Conservation (phyloP, 2,113 vertebrate genomes). For the Ranitomeya imitator region DNA sequence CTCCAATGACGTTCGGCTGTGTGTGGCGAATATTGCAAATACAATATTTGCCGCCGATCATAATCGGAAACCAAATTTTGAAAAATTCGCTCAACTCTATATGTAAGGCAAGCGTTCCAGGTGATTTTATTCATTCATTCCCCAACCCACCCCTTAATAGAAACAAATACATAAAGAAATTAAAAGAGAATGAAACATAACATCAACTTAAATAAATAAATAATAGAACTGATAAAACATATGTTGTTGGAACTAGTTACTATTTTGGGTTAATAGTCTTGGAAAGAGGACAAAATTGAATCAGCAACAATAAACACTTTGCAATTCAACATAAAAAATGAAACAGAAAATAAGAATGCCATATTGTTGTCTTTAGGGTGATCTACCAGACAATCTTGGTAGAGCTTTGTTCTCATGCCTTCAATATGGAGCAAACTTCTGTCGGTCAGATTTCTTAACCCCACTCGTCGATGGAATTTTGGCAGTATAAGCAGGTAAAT, state of each 20-base stretch:
- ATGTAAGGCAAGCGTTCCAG: slow-evolving; percentile 39
- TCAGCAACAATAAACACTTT: slow-evolving; percentile 68
- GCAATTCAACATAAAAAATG: slow-evolving; percentile 68
- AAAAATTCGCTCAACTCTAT: too few species aligned
- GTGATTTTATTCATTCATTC: slow-evolving; percentile 2
- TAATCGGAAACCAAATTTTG: too few species aligned
- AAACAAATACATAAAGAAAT: slow-evolving; percentile 17
- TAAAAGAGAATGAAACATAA: slow-evolving; percentile 36
- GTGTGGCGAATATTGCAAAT: too few species aligned
- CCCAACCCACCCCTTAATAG: not conserved
- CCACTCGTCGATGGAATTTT: slow-evolving; percentile 81
- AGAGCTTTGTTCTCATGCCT: slow-evolving; percentile 70
- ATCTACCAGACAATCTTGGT: slow-evolving; percentile 71
- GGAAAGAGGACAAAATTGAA: slow-evolving; percentile 68
- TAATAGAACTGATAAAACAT: slow-evolving; percentile 41
- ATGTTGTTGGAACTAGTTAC: slow-evolving; percentile 73
- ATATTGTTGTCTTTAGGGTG: slow-evolving; percentile 69
- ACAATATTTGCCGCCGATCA: too few species aligned
- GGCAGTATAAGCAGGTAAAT: slow-evolving; percentile 82
- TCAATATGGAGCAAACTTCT: slow-evolving; percentile 94
- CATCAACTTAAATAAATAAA: slow-evolving; percentile 47
- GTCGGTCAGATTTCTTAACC: slow-evolving; percentile 88
- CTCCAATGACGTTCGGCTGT: too few species aligned
- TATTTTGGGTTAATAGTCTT: slow-evolving; percentile 67
- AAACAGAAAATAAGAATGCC: slow-evolving; percentile 62